These are phyloP conservation scores for Eupithecia pulchellata DNA, from an alignment of 2,888 invertebrate genomes.

Conservation along the genomic window DNA sequence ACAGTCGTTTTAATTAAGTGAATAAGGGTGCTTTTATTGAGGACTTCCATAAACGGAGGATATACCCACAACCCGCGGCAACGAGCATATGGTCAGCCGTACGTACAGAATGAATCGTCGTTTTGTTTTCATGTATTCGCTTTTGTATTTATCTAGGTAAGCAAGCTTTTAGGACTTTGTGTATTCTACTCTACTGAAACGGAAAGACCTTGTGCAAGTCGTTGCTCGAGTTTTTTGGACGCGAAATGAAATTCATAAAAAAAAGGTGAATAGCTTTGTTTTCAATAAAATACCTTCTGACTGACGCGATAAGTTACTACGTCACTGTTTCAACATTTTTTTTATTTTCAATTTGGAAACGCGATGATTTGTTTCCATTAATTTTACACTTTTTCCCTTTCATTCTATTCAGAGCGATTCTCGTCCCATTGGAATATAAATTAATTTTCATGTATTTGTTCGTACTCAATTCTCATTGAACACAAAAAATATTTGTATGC, in stretches of 20 bases:
- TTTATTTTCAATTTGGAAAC: slow-evolving; percentile 54
- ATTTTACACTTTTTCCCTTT: slow-evolving; percentile 61
- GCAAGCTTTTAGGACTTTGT: not conserved
- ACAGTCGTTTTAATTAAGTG: slow-evolving; percentile 68
- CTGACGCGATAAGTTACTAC: slow-evolving; percentile 49
- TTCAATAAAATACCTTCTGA: slow-evolving; percentile 39
- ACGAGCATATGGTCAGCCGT: slow-evolving; percentile 22
- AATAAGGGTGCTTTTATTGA: slow-evolving; percentile 55
- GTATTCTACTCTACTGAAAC: not conserved
- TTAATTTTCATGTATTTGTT: slow-evolving; percentile 61
- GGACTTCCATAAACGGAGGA: slow-evolving; percentile 42
- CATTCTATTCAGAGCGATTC: slow-evolving; percentile 53
- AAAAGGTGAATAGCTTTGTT: not conserved
- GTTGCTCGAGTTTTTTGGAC: not conserved
- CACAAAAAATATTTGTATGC: slow-evolving; percentile 40
- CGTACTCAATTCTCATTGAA: slow-evolving; percentile 39
- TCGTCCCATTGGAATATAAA: slow-evolving; percentile 55
- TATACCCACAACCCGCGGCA: slow-evolving; percentile 20
- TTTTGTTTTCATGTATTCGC: slow-evolving; percentile 18
- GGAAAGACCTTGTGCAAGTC: not conserved
- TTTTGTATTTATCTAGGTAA: not conserved
- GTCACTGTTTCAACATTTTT: slow-evolving; percentile 60
- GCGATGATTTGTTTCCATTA: slow-evolving; percentile 63
- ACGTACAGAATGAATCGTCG: slow-evolving; percentile 11
- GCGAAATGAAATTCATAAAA: not conserved